Percentiles rank a stretch among this genome's conserved stretches.
Conservation (phyloP, 2,113 vertebrate species). For the Geothlypis trichas region DNA sequence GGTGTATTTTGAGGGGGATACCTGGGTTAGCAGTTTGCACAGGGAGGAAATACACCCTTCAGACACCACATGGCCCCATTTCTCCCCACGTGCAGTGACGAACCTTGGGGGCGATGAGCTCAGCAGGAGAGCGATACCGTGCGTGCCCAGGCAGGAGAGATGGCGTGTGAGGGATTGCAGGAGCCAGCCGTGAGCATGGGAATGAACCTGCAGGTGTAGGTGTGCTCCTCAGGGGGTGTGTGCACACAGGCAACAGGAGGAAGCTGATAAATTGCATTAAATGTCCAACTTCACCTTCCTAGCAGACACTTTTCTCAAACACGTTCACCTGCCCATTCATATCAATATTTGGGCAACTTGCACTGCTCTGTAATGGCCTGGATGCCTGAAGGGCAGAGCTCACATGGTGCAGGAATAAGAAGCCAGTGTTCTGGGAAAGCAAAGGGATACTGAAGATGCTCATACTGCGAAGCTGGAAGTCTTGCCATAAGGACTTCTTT, state of each 20-base stretch:
- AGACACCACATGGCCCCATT: neutral
- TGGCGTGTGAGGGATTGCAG: neutral
- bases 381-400: neutral
- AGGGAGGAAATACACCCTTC: neutral
- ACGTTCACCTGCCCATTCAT: neutral
- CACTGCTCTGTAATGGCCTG: neutral
- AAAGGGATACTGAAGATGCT: neutral
- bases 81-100: accelerated
- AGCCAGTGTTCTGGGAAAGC: neutral
- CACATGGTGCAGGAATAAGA: accelerated
- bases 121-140: neutral
- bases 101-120: accelerated
- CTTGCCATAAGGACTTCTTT: neutral
- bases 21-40: neutral
- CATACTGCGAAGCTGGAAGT: neutral
- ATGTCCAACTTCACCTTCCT: neutral
- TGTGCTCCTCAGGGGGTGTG: neutral
- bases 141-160: neutral
- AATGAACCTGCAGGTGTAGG: neutral
- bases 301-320: neutral
- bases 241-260: neutral
- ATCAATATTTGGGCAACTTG: accelerated
- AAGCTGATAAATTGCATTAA: neutral
- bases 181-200: neutral
- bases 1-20: neutral